These are phyloP conservation scores for Exocentrus adspersus DNA, from an alignment of 2,888 invertebrate species.

Conservation along the genomic window DNA sequence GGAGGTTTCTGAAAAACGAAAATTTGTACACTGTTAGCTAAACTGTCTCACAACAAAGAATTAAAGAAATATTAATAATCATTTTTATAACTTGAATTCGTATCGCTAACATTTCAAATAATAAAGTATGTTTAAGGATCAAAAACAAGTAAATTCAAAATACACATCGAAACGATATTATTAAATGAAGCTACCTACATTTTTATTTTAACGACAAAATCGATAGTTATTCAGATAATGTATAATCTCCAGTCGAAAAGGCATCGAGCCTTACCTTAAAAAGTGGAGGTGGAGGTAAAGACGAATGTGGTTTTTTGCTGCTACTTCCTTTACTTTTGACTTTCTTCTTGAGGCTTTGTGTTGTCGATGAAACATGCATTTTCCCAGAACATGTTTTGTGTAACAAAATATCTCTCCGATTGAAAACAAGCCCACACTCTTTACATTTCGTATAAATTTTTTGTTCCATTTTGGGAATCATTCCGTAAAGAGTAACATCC, in stretches of 20 bases:
- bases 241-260: neutral
- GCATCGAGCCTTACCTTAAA: conserved; percentile 50
- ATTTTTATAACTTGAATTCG: no score
- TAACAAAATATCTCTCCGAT: conserved; percentile 38
- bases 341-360: conserved; percentile 54
- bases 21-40: neutral
- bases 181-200: no score
- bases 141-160: no score
- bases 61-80: neutral
- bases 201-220: no score
- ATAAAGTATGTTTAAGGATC: no score
- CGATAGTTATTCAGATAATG: no score
- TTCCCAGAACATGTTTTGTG: conserved; percentile 50
- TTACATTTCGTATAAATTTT: conserved; percentile 57
- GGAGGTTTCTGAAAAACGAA: conserved; percentile 39
- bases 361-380: conserved; percentile 39
- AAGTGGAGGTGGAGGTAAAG: conserved; percentile 37
- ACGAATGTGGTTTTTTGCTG: conserved; percentile 49
- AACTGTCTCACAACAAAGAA: neutral
- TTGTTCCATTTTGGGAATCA: conserved; percentile 59
- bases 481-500: conserved; percentile 58
- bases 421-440: conserved; percentile 51
- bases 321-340: conserved; percentile 55
- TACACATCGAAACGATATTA: no score
- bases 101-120: no score